Evolutionary conservation across 2,797 vertebrate genomes (phyloP).

Genomic region (Cryptoprocta ferox): DNA sequence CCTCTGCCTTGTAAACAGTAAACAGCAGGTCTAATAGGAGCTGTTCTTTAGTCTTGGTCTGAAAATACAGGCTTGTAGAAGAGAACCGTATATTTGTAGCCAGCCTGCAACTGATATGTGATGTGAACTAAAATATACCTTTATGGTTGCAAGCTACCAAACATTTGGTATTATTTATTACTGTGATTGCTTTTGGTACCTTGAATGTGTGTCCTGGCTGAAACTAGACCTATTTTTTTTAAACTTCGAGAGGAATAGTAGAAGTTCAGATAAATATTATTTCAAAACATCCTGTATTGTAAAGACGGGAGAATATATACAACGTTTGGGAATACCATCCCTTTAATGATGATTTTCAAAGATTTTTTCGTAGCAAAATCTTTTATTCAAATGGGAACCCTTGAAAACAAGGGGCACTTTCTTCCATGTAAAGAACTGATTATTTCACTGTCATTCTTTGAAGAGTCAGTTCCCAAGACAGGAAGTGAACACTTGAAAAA

Average conservation of each 20-base stretch:
- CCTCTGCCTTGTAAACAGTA: neutral
- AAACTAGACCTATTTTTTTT: neutral
- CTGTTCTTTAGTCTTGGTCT: neutral
- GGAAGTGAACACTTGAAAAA: neutral
- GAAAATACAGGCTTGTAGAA: neutral
- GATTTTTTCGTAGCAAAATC: neutral
- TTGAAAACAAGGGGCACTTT: neutral
- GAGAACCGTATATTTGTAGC: too few relatives aligned
- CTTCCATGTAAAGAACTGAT: neutral
- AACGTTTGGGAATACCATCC: neutral
- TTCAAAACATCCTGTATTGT: neutral
- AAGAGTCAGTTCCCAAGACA: neutral
- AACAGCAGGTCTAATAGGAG: neutral
- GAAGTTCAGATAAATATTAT: neutral
- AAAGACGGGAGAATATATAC: neutral
- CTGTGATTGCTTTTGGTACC: neutral
- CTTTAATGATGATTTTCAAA: neutral
- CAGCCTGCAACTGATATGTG: neutral
- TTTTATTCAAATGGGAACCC: neutral
- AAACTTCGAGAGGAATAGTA: neutral
- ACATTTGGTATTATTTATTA: neutral
- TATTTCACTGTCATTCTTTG: neutral
- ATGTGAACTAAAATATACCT: neutral
- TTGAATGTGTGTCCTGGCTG: neutral
- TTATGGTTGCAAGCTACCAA: neutral